These are phyloP conservation scores for Phainopepla nitens DNA, from an alignment of 2,113 vertebrate genomes.

Conservation along the genomic window DNA sequence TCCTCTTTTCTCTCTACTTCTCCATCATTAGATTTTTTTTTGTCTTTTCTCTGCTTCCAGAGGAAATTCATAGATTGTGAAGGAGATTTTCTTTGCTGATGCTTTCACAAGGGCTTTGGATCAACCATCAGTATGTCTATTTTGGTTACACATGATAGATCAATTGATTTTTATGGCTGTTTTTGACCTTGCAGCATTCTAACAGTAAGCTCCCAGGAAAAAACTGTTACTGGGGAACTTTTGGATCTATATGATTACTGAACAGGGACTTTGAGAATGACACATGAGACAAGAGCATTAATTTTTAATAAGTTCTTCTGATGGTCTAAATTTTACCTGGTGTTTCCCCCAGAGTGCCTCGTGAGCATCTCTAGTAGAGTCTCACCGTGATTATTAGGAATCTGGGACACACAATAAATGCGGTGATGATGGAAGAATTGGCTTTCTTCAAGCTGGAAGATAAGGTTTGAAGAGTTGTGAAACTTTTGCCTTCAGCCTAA, in stretches of 20 bases:
- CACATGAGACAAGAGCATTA: background rate
- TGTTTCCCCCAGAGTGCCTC: background rate
- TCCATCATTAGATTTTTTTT: background rate
- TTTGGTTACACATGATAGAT: background rate
- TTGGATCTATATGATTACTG: background rate
- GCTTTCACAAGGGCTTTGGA: background rate
- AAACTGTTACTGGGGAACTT: background rate
- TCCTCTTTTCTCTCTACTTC: background rate
- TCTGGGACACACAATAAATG: fast-evolving
- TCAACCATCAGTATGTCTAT: background rate
- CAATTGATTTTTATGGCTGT: background rate
- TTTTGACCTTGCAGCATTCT: background rate
- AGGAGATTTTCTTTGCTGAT: background rate
- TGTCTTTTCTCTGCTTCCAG: background rate
- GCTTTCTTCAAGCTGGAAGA: background rate
- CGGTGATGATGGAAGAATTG: background rate
- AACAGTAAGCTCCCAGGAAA: background rate
- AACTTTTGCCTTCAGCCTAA: background rate
- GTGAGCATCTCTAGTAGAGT: background rate
- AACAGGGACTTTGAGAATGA: background rate
- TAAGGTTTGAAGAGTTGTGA: background rate
- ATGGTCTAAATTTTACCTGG: background rate
- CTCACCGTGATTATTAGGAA: background rate
- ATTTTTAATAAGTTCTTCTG: background rate
- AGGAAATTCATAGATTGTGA: background rate